Base-by-base conservation (phyloP, 2,797 vertebrate species). In the Manis javanica region DNA sequence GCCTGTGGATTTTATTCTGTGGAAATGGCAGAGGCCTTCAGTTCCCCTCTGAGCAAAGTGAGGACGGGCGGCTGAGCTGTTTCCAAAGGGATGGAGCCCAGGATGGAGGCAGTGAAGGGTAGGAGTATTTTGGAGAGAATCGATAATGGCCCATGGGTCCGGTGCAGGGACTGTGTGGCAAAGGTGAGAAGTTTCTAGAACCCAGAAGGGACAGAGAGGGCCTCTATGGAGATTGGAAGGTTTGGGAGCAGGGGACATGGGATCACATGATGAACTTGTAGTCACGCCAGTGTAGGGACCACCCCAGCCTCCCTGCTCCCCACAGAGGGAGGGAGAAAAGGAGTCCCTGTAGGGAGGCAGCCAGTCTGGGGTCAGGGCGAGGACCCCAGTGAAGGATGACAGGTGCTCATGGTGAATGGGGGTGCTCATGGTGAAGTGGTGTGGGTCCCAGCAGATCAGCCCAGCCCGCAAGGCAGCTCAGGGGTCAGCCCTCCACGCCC, bases 401-500 rank as follows among this genome's bases (percentile, higher is more conserved):
- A 10, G 3, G 0, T 81, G 39, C n/a, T 21, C 15, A 8, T 12
- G 12, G 51, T 59, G 10, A 8, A 11, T 46, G 29, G 9, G 18
- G 55, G 57, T 59, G 4, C 29, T n/a, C n/a, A n/a, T n/a, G n/a
- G n/a, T n/a, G 72, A 39, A 59, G 64, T 49, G 26, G 49, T n/a
- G n/a, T 0, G 39, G 71, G 59, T 46, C n/a, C 72, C 66, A 10
- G 19, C n/a, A 18, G 75, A 19, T 26, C 34, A 34, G 59, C 49
- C 13, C 53, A 12, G 55, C 12, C 37, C 21, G 16, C 6, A 2
- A 39, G 49, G 18, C 34, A 29, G n/a, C 72, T 53, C 46, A 7
- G 68, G 1, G 2, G 19, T 7, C 12, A 37, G 77, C 18, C 34
- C 14, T 59, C 34, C 7, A 2, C 2, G 0, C 5, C 8, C 82